Conservation (phyloP, 2,888 invertebrate species). For the Protonemura montana region DNA sequence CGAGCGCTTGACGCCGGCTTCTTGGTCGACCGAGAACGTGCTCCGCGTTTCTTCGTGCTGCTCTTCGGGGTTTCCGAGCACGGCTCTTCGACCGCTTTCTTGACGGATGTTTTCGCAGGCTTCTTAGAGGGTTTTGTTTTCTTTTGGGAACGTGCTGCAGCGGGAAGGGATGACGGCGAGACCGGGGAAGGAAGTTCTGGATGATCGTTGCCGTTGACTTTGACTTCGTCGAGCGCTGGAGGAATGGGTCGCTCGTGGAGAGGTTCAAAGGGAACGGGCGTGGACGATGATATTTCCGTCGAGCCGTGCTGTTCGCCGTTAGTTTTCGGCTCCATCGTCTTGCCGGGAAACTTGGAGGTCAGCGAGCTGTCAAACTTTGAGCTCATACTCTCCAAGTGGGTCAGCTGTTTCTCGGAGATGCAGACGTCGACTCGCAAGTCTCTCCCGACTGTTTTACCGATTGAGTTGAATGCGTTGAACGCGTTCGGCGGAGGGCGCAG, state of each 20-base stretch:
- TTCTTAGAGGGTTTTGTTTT: not conserved
- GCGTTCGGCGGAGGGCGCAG: too few relatives aligned
- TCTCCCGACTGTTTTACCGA: not conserved
- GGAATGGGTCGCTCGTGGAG: too few relatives aligned
- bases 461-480: too few relatives aligned
- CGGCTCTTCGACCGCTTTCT: not conserved
- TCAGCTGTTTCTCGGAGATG: not conserved
- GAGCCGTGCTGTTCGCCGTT: not conserved
- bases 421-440: not conserved
- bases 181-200: too few relatives aligned
- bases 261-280: not conserved
- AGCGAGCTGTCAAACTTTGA: not conserved
- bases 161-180: not conserved
- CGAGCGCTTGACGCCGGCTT: not conserved
- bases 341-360: not conserved
- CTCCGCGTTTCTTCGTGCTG: not conserved
- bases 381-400: not conserved
- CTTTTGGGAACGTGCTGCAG: not conserved
- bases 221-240: too few relatives aligned
- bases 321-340: not conserved
- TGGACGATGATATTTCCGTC: not conserved
- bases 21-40: not conserved
- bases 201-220: too few relatives aligned
- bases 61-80: not conserved
- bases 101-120: not conserved